Evolutionary conservation across 2,888 invertebrate genomes (phyloP).

Genomic region (Ophion ventricosus): DNA sequence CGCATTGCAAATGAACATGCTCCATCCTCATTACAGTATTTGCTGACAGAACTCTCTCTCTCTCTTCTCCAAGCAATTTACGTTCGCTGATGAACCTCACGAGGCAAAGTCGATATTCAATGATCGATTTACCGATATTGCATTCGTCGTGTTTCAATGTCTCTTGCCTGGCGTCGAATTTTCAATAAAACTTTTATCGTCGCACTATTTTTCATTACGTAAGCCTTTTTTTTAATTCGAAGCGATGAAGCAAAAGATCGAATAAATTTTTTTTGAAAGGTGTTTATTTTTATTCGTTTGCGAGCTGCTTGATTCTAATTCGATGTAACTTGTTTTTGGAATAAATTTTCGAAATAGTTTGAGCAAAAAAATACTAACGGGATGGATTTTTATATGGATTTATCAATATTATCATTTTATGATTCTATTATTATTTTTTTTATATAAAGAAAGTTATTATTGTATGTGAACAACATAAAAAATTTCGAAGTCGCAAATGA

Average conservation of each 20-base stretch:
- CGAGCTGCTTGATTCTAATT: background rate
- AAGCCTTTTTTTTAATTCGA: background rate
- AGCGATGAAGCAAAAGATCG: background rate
- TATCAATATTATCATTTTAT: background rate
- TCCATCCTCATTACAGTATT: slow-evolving; percentile 1
- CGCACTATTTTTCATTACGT: background rate
- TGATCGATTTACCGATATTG: slow-evolving; percentile 41
- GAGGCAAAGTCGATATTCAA: slow-evolving; percentile 37
- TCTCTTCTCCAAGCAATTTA: background rate
- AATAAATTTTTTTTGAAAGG: background rate
- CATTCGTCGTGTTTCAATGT: background rate
- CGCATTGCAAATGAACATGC: slow-evolving; percentile 21
- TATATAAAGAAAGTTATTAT: background rate
- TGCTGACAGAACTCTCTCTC: background rate
- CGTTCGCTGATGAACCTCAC: background rate
- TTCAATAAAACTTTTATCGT: slow-evolving; percentile 1
- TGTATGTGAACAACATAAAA: background rate
- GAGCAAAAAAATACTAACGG: background rate
- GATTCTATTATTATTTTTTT: background rate
- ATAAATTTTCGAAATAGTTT: background rate
- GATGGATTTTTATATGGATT: background rate
- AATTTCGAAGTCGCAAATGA: background rate
- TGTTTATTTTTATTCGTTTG: background rate
- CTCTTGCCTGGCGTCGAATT: background rate
- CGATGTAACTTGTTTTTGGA: background rate